Evolutionary conservation across 2,888 invertebrate species (phyloP), one percentile per base, ranked within the genome.

Genomic region (Drosophila subquinaria): DNA sequence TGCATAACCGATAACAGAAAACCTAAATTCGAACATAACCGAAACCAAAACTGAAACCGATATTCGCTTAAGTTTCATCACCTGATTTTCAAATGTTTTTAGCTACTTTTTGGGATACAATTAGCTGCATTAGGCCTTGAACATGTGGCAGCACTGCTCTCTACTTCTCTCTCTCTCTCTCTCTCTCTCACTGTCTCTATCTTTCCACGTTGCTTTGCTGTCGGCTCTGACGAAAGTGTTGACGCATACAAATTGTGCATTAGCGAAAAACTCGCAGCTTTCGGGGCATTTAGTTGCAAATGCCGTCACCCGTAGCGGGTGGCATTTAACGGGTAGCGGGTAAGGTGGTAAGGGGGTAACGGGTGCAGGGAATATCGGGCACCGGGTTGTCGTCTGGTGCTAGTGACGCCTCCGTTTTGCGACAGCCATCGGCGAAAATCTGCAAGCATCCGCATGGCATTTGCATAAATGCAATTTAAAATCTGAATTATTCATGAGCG

Each of bases 171-270:
- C n/a, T 33, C 40, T 40, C 9, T n/a, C 10, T 50, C 17, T 50
- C 50, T 33, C 33, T 15, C 15, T 30, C 27, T 48, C 48, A 11
- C 15, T 6, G 11, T 3, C 50, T 0, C 10, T 8, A 13, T 35
- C 35, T 20, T 3, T 33, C 33, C n/a, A 8, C 10, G 4, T 10
- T 13, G 5, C 35, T 30, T 30, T 10, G 48, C 35, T 15, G 43
- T 47, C 51, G 64, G 69, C 38, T 43, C 67, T 73, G 77, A 82
- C 73, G 89, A 88, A 88, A 90, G 86, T 90, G 86, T 90, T 87
- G 89, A 87, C 86, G 86, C 90, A 87, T 87, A 90, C 86, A 90
- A 87, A 87, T 87, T 89, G 89, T 88, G 90, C 86, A 87, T 88
- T 90, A 90, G 90, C 79, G 87, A 84, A 87, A 88, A 86, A 82